Evolutionary conservation across 2,797 vertebrate genomes (phyloP), one percentile per base, ranked within the genome.

Genomic region (Microctenopoma stevenorrisi): DNA sequence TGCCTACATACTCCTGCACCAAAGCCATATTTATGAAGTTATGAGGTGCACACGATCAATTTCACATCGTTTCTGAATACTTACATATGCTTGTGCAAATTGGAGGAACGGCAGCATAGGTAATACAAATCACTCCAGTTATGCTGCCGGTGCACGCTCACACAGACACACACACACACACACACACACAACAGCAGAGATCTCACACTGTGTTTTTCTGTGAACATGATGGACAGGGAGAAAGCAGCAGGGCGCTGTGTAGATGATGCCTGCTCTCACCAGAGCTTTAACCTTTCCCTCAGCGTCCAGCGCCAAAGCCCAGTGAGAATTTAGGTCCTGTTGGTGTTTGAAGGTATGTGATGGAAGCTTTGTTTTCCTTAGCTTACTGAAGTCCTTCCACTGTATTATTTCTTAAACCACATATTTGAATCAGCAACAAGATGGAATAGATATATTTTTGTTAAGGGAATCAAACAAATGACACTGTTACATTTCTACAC

Each of bases 251-350:
- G 79, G 74, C 3, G 26, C 58, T 54, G 68, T 75, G 81, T 63
- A 57, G 82, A 60, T 74, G 79, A 74, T 50, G 76, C 25, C 55
- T n/a, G 52, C 54, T 70, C 79, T 81, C 76, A 79, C 58, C 70
- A 49, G 79, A 78, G 85, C 69, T 76, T 67, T 88, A 91, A 92
- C 88, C 87, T 90, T 90, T 91, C 65, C 74, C 62, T 73, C 75
- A 40, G 79, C 70, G 12, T 76, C 69, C 66, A 72, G 66, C 48
- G 49, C 68, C 48, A 73, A 74, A 77, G 56, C 76, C 70, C 43
- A 76, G 62, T 55, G 51, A 76, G 56, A 37, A 1, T 74, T 66
- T 61, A 73, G 43, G 28, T 68, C 55, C 60, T 40, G 55, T 40
- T 72, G 51, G 15, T 50, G 33, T 35, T 1, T 8, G 33, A 35